Conservation (phyloP, 2,797 vertebrate species). For the Macropus fuliginosus region DNA sequence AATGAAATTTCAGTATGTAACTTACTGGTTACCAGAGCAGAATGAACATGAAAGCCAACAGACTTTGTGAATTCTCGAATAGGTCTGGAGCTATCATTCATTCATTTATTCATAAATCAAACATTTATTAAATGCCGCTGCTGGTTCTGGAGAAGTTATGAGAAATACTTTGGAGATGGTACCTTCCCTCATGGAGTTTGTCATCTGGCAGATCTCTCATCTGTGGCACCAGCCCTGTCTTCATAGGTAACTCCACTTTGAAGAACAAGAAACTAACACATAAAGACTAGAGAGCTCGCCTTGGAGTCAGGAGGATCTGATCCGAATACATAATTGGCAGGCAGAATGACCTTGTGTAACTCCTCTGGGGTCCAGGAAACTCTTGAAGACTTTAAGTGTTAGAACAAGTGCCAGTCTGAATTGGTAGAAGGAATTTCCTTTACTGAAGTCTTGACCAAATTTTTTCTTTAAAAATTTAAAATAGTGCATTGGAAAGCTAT, state of each 20-base stretch:
- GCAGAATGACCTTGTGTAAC: background rate
- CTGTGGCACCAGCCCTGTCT: background rate
- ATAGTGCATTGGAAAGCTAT: background rate
- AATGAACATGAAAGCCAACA: constrained; percentile 32
- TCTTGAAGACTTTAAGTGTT: background rate
- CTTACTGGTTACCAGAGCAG: constrained; percentile 12
- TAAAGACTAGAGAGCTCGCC: background rate
- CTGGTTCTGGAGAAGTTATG: constrained; percentile 17
- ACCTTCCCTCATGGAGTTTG: background rate
- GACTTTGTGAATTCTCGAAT: background rate
- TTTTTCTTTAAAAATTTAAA: background rate
- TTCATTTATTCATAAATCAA: background rate
- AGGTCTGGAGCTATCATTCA: background rate
- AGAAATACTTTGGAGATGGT: constrained; percentile 33
- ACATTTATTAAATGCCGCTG: background rate
- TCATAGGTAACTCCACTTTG: background rate
- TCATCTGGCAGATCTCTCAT: background rate
- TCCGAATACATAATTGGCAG: background rate
- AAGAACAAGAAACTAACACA: background rate
- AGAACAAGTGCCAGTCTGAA: background rate
- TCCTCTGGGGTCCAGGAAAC: background rate
- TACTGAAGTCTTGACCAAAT: background rate
- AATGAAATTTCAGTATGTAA: constrained; percentile 1
- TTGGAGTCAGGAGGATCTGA: background rate
- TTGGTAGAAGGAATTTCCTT: background rate